Base-by-base conservation (phyloP, 2,797 vertebrate genomes). In the Channallabes apus region DNA sequence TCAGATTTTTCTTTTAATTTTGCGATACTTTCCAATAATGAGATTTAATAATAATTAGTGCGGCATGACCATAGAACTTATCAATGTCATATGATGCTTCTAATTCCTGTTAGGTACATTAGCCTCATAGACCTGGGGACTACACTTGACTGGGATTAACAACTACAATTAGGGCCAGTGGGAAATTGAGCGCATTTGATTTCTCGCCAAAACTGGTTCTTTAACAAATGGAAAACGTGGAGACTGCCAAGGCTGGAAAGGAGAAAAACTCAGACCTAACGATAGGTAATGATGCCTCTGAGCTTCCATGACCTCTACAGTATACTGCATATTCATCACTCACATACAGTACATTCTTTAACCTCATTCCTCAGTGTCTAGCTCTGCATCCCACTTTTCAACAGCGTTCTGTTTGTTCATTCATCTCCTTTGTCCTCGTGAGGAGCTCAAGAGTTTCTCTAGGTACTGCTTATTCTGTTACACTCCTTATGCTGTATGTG, bases 401-500 rank as follows among this genome's bases (percentile, higher is more conserved):
- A 83, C 38, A 81, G 51, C 8, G 61, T 82, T 80, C 41, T 35
- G 22, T 86, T 61, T 78, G 83, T 88, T 81, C 69, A 7, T 85
- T 80, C 80, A 22, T 78, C 35, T 11, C 32, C 12, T 51, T 69
- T 80, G 73, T 85, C 22, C 68, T 62, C 65, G 79, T 68, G 24
- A 82, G 71, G 54, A 78, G 77, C 69, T 78, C 58, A 69, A 51
- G 51, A 79, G 38, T 82, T 73, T 83, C 27, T 65, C 38, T 64
- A 80, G 29, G 58, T 65, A 64, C 18, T 29, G 32, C 46, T 27
- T 75, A 51, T 8, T 15, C 27, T 77, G 54, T 58, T 54, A 58
- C 27, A 58, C 61, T 95, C 93, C 95, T 46, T 46, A 46, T 46
- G 41, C 41, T 46, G 41, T 46, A 46, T 46, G 41, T 46, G 97